phyloP scores from a whole-genome alignment of 2,888 invertebrate genomes.

The Tachina fera region DNA sequence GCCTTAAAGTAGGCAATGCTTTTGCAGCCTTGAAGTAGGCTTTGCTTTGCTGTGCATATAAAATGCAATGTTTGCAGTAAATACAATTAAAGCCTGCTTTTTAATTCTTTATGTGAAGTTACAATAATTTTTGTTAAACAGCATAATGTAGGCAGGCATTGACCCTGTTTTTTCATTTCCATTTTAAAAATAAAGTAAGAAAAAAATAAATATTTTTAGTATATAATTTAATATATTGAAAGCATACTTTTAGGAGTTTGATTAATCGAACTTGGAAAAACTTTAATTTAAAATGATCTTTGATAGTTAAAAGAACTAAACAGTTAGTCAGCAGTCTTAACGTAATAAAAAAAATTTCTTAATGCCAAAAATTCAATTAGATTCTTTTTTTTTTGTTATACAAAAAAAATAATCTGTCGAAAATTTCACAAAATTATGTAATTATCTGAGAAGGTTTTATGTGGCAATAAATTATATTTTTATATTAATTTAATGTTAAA shows the following conservation, averaged over 20 bases:
- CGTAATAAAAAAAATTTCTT: no score
- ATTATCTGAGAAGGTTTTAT: background rate
- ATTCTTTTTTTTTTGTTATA: background rate
- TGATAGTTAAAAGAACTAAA: no score
- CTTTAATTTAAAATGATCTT: no score
- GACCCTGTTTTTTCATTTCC: slow-evolving; percentile 4
- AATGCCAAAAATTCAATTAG: background rate
- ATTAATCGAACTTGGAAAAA: no score
- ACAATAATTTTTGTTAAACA: background rate
- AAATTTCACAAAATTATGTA: background rate
- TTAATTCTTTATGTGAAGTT: slow-evolving; percentile 10
- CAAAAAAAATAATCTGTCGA: no score
- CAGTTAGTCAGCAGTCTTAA: no score
- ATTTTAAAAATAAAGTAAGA: background rate
- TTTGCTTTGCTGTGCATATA: slow-evolving; percentile 5
- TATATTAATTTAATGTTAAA: no score
- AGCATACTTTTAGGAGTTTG: no score
- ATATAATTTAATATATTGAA: no score
- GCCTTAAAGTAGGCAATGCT: slow-evolving; percentile 48
- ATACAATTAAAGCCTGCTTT: slow-evolving; percentile 15
- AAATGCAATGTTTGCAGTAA: slow-evolving; percentile 22
- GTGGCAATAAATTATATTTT: no score
- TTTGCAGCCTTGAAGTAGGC: slow-evolving; percentile 27
- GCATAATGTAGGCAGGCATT: background rate
- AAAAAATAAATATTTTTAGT: no score